Evolutionary conservation across 92 coral and sea anemone genomes (phyloP).

Genomic region (Anthopleura xanthogrammica): DNA sequence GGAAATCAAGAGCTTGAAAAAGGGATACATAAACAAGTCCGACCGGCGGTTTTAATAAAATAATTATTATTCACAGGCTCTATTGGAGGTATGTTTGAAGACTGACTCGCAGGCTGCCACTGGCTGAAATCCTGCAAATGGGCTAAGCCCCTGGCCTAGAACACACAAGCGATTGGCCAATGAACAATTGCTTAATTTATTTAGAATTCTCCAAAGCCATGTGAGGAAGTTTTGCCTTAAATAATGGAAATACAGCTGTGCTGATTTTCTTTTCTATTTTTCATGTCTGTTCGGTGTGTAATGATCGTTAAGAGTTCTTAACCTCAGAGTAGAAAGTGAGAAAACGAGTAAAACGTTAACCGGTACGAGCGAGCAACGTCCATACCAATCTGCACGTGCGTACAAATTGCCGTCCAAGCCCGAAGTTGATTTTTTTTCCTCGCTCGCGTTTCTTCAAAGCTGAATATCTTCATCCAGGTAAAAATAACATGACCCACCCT

Average conservation of each 20-base stretch:
- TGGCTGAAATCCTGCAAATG: slow-evolving; percentile 61
- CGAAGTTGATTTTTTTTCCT: background rate
- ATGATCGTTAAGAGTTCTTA: slow-evolving; percentile 95
- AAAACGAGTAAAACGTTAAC: slow-evolving; percentile 72
- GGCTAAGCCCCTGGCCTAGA: slow-evolving; percentile 45
- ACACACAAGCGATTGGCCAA: slow-evolving; percentile 55
- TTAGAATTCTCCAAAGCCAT: slow-evolving; percentile 57
- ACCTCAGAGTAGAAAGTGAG: slow-evolving; percentile 67
- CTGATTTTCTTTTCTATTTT: slow-evolving; percentile 81
- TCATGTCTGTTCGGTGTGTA: slow-evolving; percentile 91
- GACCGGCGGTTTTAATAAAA: slow-evolving; percentile 62
- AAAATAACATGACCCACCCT: slow-evolving; percentile 27
- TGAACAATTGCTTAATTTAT: slow-evolving; percentile 90
- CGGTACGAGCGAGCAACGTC: slow-evolving; percentile 39
- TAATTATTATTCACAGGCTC: slow-evolving; percentile 61
- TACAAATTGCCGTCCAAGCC: background rate
- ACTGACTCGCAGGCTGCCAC: slow-evolving; percentile 54
- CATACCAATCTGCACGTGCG: background rate
- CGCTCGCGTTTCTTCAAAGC: slow-evolving; percentile 11
- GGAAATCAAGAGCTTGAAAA: slow-evolving; percentile 67
- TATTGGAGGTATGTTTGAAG: slow-evolving; percentile 52
- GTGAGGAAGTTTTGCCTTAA: slow-evolving; percentile 63
- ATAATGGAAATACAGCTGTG: slow-evolving; percentile 92
- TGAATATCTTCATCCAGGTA: slow-evolving; percentile 26
- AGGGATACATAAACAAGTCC: slow-evolving; percentile 78